A percentile compares a stretch with the other conserved stretches of the same genome.
These are phyloP conservation scores for Phrynocephalus versicolor DNA, from an alignment of 2,113 vertebrate species.

Conservation along the genomic window DNA sequence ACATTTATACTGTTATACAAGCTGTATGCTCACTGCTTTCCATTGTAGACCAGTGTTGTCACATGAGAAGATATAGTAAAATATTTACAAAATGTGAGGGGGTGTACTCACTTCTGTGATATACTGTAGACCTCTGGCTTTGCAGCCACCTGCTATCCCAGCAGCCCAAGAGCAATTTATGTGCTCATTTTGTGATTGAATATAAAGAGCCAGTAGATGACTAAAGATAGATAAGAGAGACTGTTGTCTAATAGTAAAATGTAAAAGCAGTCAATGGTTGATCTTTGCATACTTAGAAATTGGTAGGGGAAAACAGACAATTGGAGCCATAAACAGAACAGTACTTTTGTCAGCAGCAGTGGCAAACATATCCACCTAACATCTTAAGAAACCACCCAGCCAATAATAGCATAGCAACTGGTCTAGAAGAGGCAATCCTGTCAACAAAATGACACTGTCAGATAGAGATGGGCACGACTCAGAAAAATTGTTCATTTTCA, in stretches of 20 bases:
- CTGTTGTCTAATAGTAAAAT: not conserved
- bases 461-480: too few relatives aligned
- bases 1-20: too few relatives aligned
- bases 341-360: not conserved
- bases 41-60: too few relatives aligned
- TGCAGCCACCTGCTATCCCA: too few relatives aligned
- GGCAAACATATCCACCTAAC: not conserved
- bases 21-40: too few relatives aligned
- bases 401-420: not conserved
- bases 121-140: too few relatives aligned
- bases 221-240: not conserved
- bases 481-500: too few relatives aligned
- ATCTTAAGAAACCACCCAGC: not conserved
- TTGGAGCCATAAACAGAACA: not conserved
- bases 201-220: not conserved
- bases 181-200: conserved; percentile 12
- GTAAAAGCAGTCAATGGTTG: not conserved
- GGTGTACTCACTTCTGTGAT: too few relatives aligned
- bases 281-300: not conserved
- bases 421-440: not conserved
- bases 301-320: not conserved
- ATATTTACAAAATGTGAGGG: too few relatives aligned
- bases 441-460: not conserved
- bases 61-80: too few relatives aligned
- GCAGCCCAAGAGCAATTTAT: not conserved